Conservation (phyloP, 35 echinoderm and acorn worm genomes). For the Holothuria glaberrima region DNA sequence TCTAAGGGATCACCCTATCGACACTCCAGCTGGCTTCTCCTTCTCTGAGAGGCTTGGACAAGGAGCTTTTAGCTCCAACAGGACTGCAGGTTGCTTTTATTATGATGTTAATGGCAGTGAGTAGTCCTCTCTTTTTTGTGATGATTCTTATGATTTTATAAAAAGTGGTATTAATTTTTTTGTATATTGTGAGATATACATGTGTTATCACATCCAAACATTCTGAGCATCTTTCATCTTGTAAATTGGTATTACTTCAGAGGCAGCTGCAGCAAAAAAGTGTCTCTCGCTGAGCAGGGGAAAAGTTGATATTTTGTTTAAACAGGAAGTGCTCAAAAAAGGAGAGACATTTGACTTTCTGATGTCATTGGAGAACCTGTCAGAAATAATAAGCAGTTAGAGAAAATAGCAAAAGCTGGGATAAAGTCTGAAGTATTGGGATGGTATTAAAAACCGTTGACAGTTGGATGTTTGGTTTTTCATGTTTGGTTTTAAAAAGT, state of each 20-base stretch:
- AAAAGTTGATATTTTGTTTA: background rate
- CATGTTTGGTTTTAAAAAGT: no score
- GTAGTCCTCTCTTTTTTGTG: background rate
- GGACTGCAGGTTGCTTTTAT: background rate
- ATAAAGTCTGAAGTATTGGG: no score
- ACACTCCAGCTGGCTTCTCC: constrained; percentile 22
- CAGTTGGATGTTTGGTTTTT: no score
- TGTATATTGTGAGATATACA: background rate
- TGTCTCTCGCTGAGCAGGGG: background rate
- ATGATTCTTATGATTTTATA: background rate
- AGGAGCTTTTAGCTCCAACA: background rate
- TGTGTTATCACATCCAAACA: no score
- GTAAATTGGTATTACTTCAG: background rate
- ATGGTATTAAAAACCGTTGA: no score
- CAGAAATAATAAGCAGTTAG: no score
- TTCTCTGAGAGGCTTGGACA: constrained; percentile 3
- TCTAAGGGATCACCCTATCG: constrained; percentile 35
- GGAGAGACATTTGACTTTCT: no score
- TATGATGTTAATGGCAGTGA: constrained; percentile 29
- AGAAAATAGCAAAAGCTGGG: no score
- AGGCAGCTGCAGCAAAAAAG: background rate
- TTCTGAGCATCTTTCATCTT: no score
- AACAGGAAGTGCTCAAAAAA: background rate
- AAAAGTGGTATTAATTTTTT: no score
- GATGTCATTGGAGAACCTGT: no score